phyloP scores from a whole-genome alignment of 2,797 vertebrate species.

The Cryptoblepharus egeriae region DNA sequence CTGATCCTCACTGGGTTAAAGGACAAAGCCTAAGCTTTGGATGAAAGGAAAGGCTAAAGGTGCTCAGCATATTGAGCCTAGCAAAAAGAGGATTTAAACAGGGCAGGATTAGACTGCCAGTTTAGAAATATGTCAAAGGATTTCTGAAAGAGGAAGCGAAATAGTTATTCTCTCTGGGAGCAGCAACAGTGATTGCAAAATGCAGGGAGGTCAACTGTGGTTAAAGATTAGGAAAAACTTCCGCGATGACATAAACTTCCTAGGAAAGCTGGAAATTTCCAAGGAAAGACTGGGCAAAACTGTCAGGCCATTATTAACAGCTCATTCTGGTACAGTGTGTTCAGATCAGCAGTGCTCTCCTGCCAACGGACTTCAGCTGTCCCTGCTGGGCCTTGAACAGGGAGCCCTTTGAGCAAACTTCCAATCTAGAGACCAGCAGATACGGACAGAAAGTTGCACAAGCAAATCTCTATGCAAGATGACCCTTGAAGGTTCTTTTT shows the following conservation, averaged over 20 bases:
- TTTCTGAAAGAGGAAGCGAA: neutral
- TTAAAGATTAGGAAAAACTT: neutral
- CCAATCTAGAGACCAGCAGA: neutral
- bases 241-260: neutral
- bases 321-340: neutral
- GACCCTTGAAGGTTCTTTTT: neutral
- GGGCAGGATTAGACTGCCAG: neutral
- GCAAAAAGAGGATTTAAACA: neutral
- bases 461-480: neutral
- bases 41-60: neutral
- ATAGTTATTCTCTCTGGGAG: neutral
- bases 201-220: neutral
- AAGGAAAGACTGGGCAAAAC: neutral
- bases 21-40: neutral
- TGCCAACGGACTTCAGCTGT: neutral
- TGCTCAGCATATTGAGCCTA: neutral
- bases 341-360: neutral
- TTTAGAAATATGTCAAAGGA: slow-evolving; percentile 12
- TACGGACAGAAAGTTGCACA: neutral
- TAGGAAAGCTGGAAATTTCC: neutral
- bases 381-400: neutral
- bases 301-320: neutral
- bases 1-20: too few species aligned
- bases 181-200: neutral
- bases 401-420: neutral